Evolutionary conservation across 2,888 invertebrate species (phyloP).

Genomic region (Phaonia tiefii): DNA sequence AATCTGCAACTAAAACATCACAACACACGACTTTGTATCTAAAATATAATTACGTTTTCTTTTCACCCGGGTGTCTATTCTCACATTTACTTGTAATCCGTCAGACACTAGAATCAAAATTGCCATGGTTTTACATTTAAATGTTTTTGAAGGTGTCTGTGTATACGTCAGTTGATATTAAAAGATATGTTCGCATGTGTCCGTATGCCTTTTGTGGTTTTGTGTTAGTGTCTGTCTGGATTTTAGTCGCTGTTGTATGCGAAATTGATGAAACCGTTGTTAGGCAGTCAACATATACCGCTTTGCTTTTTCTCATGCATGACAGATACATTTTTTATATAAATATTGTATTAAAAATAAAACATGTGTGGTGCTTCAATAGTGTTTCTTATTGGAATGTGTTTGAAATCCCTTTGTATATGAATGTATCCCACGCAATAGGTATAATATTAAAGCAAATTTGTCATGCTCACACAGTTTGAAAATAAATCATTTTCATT

Average conservation of each 20-base stretch:
- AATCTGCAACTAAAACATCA: slow-evolving; percentile 35
- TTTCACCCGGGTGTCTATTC: slow-evolving; percentile 9
- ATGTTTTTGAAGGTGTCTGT: too few relatives aligned
- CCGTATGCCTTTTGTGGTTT: not conserved
- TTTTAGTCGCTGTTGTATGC: not conserved
- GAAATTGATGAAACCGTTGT: slow-evolving; percentile 45
- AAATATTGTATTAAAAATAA: not conserved
- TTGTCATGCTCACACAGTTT: too few relatives aligned
- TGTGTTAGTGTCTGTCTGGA: not conserved
- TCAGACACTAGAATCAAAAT: slow-evolving; percentile 19
- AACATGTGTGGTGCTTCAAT: not conserved
- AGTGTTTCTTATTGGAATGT: too few relatives aligned
- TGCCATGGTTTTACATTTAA: slow-evolving; percentile 16
- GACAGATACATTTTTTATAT: slow-evolving; percentile 36
- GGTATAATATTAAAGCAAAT: too few relatives aligned
- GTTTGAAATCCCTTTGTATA: too few relatives aligned
- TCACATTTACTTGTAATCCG: slow-evolving; percentile 3
- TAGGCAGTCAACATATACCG: slow-evolving; percentile 8
- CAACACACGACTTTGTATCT: slow-evolving; percentile 7
- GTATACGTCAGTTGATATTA: not conserved
- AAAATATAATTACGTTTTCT: slow-evolving; percentile 12
- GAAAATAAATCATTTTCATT: too few relatives aligned
- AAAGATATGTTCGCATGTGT: not conserved
- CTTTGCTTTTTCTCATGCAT: slow-evolving; percentile 39
- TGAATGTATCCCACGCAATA: too few relatives aligned